Evolutionary conservation across 2,888 invertebrate species (phyloP).

Genomic region (Oscheius onirici): DNA sequence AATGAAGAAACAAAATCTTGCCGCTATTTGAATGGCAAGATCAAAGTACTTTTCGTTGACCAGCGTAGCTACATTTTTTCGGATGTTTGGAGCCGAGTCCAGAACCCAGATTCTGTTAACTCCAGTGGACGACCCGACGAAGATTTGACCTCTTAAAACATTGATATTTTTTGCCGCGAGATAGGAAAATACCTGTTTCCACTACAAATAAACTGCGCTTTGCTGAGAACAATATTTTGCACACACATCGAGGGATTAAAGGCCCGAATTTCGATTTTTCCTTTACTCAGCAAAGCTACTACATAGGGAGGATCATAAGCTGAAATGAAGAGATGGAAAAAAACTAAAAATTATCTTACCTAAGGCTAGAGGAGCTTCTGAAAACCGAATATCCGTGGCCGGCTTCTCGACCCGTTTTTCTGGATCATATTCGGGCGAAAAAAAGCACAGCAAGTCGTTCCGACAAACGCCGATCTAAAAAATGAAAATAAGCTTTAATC

Average conservation of each 20-base stretch:
- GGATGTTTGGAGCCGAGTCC: constrained; percentile 80
- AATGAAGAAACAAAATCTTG: constrained; percentile 29
- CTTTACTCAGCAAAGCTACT: constrained; percentile 82
- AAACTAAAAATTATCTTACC: background rate
- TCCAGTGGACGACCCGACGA: constrained; percentile 40
- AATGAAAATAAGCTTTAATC: background rate
- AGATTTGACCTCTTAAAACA: constrained; percentile 54
- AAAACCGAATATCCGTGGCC: constrained; percentile 10
- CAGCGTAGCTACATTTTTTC: constrained; percentile 85
- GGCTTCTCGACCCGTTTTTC: background rate
- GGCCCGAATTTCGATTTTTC: constrained; percentile 84
- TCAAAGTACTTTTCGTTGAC: constrained; percentile 91
- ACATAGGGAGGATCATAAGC: constrained; percentile 90
- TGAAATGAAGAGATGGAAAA: constrained; percentile 30
- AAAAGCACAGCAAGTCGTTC: background rate
- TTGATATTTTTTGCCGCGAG: background rate
- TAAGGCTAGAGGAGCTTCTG: constrained; percentile 8
- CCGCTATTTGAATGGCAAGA: constrained; percentile 78
- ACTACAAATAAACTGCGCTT: constrained; percentile 48
- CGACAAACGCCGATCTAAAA: constrained; percentile 21
- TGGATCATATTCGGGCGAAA: background rate
- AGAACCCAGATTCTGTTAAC: constrained; percentile 80
- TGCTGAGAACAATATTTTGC: constrained; percentile 81
- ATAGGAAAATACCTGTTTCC: constrained; percentile 30
- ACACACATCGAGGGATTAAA: constrained; percentile 84